Evolutionary conservation across 2,888 invertebrate genomes (phyloP), one percentile per base, ranked within the genome.

Genomic region (Drosophila phalerata): DNA sequence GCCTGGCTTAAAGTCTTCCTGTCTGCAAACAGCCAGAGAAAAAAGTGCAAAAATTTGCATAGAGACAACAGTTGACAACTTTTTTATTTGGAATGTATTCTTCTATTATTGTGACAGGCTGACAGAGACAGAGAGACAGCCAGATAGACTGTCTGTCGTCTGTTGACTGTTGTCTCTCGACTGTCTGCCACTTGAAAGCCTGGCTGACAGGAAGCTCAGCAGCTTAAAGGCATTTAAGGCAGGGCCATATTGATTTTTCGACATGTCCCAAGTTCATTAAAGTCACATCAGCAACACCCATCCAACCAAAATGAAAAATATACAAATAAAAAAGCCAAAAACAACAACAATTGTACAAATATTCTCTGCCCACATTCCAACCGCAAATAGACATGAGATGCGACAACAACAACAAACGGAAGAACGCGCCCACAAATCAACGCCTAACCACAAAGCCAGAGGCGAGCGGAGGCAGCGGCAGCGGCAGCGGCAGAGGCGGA

Each of bases 331-430:
- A 25, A 9, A 37, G n/a, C n/a, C n/a, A 34, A 45, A 34, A 57
- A 45, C 30, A 30, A 17, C 48, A 40, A 66, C 32, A 60, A 56
- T 62, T 37, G 55, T 47, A 52, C 52, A 77, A 73, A 77, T 73
- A 64, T 73, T 25, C 69, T 34, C 40, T 62, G 56, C 51, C 75
- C 72, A 65, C 75, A 75, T 67, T 57, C 58, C 71, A 60, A 83
- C 85, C 85, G 56, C 85, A 87, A 87, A 87, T 87, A 87, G 75
- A 87, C 85, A 87, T 79, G 70, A 70, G 64, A 73, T 66, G 77
- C 76, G 63, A 64, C 68, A 68, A 42, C 52, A 68, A 57, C 66
- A 58, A 43, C 73, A 66, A 66, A 60, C 63, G 61, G 67, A 51
- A 67, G 34, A 53, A 58, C 53, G 73, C 81, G 81, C 84, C 86